These are phyloP conservation scores for Gambusia yucatana DNA, from an alignment of 2,797 vertebrate species.

Conservation along the genomic window DNA sequence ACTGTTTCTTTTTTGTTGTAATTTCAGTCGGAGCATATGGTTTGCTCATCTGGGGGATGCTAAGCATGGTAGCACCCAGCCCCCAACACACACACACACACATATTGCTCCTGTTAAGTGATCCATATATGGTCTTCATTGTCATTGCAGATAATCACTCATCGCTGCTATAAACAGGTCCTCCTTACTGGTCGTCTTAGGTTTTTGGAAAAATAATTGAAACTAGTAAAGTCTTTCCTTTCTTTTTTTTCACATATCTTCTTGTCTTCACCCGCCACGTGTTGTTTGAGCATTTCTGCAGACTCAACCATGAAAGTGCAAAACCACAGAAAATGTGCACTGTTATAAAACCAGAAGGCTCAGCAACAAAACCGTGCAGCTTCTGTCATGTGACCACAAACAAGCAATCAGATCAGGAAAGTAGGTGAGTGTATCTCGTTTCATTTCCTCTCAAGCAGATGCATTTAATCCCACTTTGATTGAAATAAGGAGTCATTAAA, in stretches of 20 bases:
- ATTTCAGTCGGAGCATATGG: slow-evolving; percentile 93
- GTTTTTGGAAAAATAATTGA: slow-evolving; percentile 36
- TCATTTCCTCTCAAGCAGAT: slow-evolving; percentile 2
- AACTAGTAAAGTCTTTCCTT: not conserved
- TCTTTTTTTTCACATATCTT: not conserved
- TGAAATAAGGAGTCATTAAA: slow-evolving; percentile 46
- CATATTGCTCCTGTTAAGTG: slow-evolving; percentile 72
- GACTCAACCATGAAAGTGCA: not conserved
- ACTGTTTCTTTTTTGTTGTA: slow-evolving; percentile 80
- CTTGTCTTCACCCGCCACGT: slow-evolving; percentile 23
- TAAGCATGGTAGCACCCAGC: slow-evolving; percentile 73
- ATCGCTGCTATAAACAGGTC: slow-evolving; percentile 73
- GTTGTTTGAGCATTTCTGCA: slow-evolving; percentile 6
- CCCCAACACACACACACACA: slow-evolving; percentile 14
- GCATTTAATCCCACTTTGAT: slow-evolving; percentile 44
- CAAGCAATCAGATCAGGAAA: slow-evolving; percentile 54
- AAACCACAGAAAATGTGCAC: slow-evolving; percentile 16
- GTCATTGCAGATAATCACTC: slow-evolving; percentile 80
- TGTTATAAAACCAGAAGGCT: not conserved
- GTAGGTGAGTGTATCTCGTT: slow-evolving; percentile 45
- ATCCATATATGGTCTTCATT: slow-evolving; percentile 79
- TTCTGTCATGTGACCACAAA: slow-evolving; percentile 19
- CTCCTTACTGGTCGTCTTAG: slow-evolving; percentile 56
- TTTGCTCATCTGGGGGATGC: slow-evolving; percentile 92
- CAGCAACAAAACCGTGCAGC: slow-evolving; percentile 20